A percentile compares a stretch with the other conserved stretches of the same genome.
Evolutionary conservation across 2,888 invertebrate genomes (phyloP).

Genomic region (Hoplodrina blanda): DNA sequence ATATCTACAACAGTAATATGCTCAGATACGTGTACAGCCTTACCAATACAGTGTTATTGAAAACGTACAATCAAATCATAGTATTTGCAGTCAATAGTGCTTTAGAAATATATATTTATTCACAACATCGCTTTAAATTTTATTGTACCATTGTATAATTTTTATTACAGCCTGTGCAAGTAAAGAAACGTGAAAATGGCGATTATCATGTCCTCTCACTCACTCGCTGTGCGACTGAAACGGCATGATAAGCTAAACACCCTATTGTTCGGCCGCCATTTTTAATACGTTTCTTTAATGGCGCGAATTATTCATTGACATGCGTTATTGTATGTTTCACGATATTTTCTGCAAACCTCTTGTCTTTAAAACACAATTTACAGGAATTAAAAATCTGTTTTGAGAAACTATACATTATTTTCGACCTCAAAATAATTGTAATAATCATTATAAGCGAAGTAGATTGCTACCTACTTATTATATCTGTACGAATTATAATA

Average conservation of each 20-base stretch:
- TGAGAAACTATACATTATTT: slow-evolving; percentile 3
- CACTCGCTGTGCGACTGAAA: not conserved
- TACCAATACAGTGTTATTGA: slow-evolving; percentile 23
- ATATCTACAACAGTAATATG: slow-evolving; percentile 21
- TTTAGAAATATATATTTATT: slow-evolving; percentile 32
- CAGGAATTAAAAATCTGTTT: slow-evolving; percentile 12
- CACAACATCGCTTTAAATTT: slow-evolving; percentile 24
- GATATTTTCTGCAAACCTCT: slow-evolving; percentile 37
- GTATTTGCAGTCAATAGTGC: slow-evolving; percentile 42
- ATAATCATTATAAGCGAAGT: not conserved
- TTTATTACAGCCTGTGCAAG: slow-evolving; percentile 9
- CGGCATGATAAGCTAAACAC: not conserved
- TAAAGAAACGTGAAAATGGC: not conserved
- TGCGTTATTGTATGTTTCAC: slow-evolving; percentile 43
- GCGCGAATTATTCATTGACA: slow-evolving; percentile 29
- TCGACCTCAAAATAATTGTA: slow-evolving; percentile 14
- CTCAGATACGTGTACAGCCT: slow-evolving; percentile 32
- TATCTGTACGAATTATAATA: slow-evolving; percentile 7
- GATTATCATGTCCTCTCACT: not conserved
- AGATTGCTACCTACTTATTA: not conserved
- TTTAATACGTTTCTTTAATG: not conserved
- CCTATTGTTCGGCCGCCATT: not conserved
- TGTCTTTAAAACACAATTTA: slow-evolving; percentile 43
- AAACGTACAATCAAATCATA: slow-evolving; percentile 21
- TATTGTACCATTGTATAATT: slow-evolving; percentile 37